phyloP scores from a whole-genome alignment of 37 sponge, comb jelly and placozoan species.

The Diacarnus erythraeanus region DNA sequence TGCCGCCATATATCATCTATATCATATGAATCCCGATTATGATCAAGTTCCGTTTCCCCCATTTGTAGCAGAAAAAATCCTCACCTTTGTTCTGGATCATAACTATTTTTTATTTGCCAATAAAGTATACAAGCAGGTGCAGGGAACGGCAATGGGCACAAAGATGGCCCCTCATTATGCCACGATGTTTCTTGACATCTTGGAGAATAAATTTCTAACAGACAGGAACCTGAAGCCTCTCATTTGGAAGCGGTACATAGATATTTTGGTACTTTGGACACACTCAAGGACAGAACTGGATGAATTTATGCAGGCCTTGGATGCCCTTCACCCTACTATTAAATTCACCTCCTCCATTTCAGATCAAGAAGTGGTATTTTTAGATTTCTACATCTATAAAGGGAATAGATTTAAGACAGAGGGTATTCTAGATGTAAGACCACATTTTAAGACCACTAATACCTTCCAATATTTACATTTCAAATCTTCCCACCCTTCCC shows the following conservation, averaged over 20 bases:
- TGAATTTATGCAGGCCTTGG: not conserved
- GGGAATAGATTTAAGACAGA: not conserved
- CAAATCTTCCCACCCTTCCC: not conserved
- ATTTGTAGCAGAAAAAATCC: not conserved
- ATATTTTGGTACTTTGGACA: slow-evolving; percentile 31
- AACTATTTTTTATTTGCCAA: slow-evolving; percentile 16
- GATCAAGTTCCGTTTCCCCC: not conserved
- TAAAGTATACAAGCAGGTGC: slow-evolving; percentile 22
- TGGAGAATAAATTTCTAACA: slow-evolving; percentile 2
- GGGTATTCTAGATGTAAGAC: not conserved
- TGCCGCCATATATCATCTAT: not conserved
- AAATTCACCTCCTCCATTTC: not conserved
- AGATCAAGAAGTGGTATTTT: not conserved
- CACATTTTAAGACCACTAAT: not conserved
- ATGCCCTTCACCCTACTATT: not conserved
- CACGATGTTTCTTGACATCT: too few relatives aligned
- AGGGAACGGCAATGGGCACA: slow-evolving; percentile 41
- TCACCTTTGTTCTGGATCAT: slow-evolving; percentile 3
- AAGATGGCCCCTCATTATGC: slow-evolving; percentile 34
- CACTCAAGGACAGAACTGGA: not conserved
- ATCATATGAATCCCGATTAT: not conserved
- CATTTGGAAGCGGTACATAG: slow-evolving; percentile 34
- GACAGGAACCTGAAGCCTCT: not conserved
- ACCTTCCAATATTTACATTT: not conserved
- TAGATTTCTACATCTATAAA: not conserved